phyloP scores from a whole-genome alignment of 2,113 vertebrate genomes.

The Erinaceus europaeus region DNA sequence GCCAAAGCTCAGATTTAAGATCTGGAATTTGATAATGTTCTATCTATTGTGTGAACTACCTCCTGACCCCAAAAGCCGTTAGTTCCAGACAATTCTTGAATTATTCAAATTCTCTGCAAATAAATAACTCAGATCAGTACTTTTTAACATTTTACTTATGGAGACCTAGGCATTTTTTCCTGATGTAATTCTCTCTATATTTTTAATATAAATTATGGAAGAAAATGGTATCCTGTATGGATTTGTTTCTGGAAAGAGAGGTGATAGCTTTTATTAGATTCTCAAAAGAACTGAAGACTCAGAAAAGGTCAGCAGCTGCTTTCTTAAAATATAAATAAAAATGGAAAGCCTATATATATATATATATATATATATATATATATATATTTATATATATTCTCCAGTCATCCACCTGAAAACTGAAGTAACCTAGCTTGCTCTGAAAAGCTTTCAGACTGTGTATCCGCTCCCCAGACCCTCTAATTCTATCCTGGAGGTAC shows the following conservation, averaged over 20 bases:
- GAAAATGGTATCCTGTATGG: background rate
- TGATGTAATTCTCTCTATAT: background rate
- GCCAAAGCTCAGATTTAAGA: too few species aligned
- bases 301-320: constrained; percentile 25
- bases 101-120: background rate
- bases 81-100: too few species aligned
- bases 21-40: too few species aligned
- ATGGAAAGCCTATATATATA: too few species aligned
- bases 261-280: constrained; percentile 18
- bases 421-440: background rate
- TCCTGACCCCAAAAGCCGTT: too few species aligned
- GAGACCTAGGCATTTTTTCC: background rate
- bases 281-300: background rate
- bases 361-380: too few species aligned
- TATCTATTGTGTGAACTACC: too few species aligned
- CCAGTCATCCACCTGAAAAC: background rate
- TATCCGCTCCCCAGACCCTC: background rate
- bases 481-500: background rate
- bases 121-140: background rate
- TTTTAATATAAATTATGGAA: background rate
- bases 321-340: constrained; percentile 22
- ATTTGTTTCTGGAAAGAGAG: background rate
- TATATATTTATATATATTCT: too few species aligned
- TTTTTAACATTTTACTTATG: background rate
- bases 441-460: background rate